These are phyloP conservation scores for Epicauta chinensis DNA, from an alignment of 1,140 invertebrate genomes.

Conservation along the genomic window DNA sequence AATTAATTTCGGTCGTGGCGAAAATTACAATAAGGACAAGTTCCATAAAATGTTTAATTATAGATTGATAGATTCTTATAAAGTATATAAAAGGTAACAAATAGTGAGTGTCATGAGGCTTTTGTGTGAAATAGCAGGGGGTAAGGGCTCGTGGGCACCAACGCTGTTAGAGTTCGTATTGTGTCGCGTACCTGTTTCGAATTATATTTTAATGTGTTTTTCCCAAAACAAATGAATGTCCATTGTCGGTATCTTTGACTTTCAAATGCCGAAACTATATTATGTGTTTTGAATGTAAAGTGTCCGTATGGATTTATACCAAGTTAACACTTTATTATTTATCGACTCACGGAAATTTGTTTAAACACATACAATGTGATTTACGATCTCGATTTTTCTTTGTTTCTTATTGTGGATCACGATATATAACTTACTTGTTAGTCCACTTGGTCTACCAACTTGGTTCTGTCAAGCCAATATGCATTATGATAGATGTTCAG, in stretches of 20 bases:
- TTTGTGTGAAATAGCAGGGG: slow-evolving; percentile 27
- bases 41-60: slow-evolving; percentile 36
- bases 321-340: slow-evolving; percentile 37
- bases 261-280: slow-evolving; percentile 35
- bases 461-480: slow-evolving; percentile 21
- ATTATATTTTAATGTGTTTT: slow-evolving; percentile 42
- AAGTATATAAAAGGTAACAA: slow-evolving; percentile 37
- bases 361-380: slow-evolving; percentile 33
- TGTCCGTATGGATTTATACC: slow-evolving; percentile 33
- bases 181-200: slow-evolving; percentile 39
- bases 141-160: slow-evolving; percentile 16
- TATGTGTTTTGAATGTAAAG: slow-evolving; percentile 37
- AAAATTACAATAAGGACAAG: slow-evolving; percentile 20
- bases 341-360: slow-evolving; percentile 34
- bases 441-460: slow-evolving; percentile 29
- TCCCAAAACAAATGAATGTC: slow-evolving; percentile 41
- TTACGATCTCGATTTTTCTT: slow-evolving; percentile 31
- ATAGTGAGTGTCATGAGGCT: slow-evolving; percentile 35
- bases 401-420: slow-evolving; percentile 29
- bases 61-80: slow-evolving; percentile 37
- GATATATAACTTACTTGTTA: slow-evolving; percentile 30
- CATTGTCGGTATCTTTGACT: slow-evolving; percentile 37
- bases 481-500: slow-evolving; percentile 17
- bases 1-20: slow-evolving; percentile 20
- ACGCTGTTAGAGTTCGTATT: slow-evolving; percentile 30